Evolutionary conservation across 2,888 invertebrate genomes (phyloP), one percentile per base, ranked within the genome.

Genomic region (Oscheius onirici): DNA sequence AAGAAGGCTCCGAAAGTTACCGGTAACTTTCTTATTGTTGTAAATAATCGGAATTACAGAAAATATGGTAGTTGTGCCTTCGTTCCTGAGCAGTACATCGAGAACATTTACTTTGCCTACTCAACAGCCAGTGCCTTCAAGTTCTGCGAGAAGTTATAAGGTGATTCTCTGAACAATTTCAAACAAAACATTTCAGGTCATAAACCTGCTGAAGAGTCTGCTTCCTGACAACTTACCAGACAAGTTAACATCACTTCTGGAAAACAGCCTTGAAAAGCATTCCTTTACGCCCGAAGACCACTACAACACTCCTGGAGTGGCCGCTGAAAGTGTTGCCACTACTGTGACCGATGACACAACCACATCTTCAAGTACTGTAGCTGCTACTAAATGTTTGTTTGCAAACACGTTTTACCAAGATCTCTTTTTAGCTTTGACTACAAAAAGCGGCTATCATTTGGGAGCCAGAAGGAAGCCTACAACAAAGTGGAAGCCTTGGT

Each of bases 401-500:
- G n/a, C n/a, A n/a, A n/a, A n/a, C n/a, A n/a, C 13, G 20, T 17
- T 20, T 52, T 17, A 52, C 22, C 52, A n/a, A 11, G 51, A 17
- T 52, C n/a, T 55, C 2, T 55, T 26, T 24, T 46, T 13, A 46
- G 46, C 46, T 17, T n/a, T n/a, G n/a, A 55, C 55, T 3, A 55
- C 28, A 15, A 20, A 11, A 13, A n/a, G 24, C 15, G 60, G 41
- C 6, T 60, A 60, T 13, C 28, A 40, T 20, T 60, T 41, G 44
- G 28, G 34, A 17, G 24, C 34, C 3, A 28, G 41, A 41, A 66
- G 66, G 15, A 66, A 66, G 28, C 43, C 66, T 11, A 28, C 66
- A 52, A 66, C 41, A 11, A 77, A 75, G 68, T 81, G 81, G 81
- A 79, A 73, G 41, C 81, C 81, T 15, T 81, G 81, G 81, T 81